Percentiles rank a stretch among this genome's conserved stretches.
phyloP scores from a whole-genome alignment of 1,140 invertebrate genomes.

The Anastatus disparis region DNA sequence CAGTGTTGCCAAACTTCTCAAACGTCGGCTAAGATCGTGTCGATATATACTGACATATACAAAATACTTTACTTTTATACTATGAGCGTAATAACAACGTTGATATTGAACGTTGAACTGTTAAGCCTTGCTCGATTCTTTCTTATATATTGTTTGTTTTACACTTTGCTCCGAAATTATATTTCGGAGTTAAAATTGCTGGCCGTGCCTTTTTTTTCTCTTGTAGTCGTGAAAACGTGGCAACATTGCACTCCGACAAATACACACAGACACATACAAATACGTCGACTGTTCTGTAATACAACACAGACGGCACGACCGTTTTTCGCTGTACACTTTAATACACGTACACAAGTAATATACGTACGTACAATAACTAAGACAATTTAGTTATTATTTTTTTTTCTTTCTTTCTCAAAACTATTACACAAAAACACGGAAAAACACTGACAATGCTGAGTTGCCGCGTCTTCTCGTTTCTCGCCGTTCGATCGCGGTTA shows the following conservation, averaged over 20 bases:
- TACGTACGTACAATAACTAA: neutral
- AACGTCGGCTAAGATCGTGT: conserved; percentile 44
- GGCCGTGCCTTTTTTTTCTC: conserved; percentile 31
- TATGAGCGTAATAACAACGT: too few relatives aligned
- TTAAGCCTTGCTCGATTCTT: too few relatives aligned
- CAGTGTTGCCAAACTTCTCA: conserved; percentile 58
- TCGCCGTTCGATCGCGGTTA: too few relatives aligned
- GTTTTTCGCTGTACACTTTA: neutral
- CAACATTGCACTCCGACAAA: conserved; percentile 45
- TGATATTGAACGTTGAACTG: too few relatives aligned
- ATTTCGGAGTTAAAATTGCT: too few relatives aligned
- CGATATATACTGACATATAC: too few relatives aligned
- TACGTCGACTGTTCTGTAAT: conserved; percentile 55
- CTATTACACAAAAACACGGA: neutral
- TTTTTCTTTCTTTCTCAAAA: too few relatives aligned
- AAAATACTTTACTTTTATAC: too few relatives aligned
- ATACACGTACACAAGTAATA: neutral
- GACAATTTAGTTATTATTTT: too few relatives aligned
- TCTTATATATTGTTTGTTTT: too few relatives aligned
- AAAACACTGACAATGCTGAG: neutral
- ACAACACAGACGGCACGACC: conserved; percentile 24
- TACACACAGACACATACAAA: too few relatives aligned
- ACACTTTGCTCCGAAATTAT: too few relatives aligned
- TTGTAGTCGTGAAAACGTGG: conserved; percentile 35
- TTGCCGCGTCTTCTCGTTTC: conserved; percentile 8